Evolutionary conservation across 1,140 invertebrate genomes (phyloP).

Genomic region (Drosophila bocqueti): DNA sequence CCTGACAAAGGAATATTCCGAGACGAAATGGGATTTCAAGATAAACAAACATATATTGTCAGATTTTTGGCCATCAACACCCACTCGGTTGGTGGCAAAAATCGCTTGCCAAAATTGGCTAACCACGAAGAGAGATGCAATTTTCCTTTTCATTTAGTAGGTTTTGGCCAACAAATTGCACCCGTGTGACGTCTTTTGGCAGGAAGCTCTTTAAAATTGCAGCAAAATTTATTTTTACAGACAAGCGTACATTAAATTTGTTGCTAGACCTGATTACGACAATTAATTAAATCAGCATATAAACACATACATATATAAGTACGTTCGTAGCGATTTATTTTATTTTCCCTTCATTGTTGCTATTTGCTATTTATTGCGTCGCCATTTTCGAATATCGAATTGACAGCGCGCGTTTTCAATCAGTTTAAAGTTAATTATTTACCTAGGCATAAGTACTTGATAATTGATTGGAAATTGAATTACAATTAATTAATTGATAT

Average conservation of each 20-base stretch:
- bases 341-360: constrained; percentile 32
- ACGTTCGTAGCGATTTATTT: constrained; percentile 17
- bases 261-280: constrained; percentile 45
- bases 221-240: constrained; percentile 35
- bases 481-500: constrained; percentile 61
- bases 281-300: constrained; percentile 52
- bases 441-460: constrained; percentile 45
- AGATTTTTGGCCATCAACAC: constrained; percentile 49
- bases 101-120: constrained; percentile 43
- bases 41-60: neutral
- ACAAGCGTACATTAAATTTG: constrained; percentile 20
- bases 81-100: constrained; percentile 45
- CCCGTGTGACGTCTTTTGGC: constrained; percentile 46
- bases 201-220: constrained; percentile 28
- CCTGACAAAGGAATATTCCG: constrained; percentile 50
- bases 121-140: constrained; percentile 44
- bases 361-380: constrained; percentile 41
- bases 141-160: constrained; percentile 54
- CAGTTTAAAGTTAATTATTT: constrained; percentile 39
- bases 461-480: constrained; percentile 52
- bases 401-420: constrained; percentile 20
- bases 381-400: constrained; percentile 38
- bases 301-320: constrained; percentile 1
- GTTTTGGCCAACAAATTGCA: constrained; percentile 44
- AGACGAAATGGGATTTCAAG: constrained; percentile 20